A percentile compares a stretch with the other conserved stretches of the same genome.
These are phyloP conservation scores for Eubasilissa regina DNA, from an alignment of 1,140 invertebrate genomes.

Conservation along the genomic window DNA sequence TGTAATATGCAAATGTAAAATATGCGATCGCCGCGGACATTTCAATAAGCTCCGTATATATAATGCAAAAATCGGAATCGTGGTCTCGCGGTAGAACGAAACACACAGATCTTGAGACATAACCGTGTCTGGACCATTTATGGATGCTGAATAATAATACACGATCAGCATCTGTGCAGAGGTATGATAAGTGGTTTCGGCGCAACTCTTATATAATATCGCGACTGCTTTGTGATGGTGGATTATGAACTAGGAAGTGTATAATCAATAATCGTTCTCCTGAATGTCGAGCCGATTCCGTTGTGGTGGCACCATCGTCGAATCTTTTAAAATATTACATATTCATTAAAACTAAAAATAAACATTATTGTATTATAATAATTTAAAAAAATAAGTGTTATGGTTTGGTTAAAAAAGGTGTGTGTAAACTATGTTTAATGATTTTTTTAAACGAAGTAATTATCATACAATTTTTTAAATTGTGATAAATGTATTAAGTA, in stretches of 20 bases:
- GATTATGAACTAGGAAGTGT: neutral
- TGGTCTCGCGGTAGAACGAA: conserved; percentile 30
- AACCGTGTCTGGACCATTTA: conserved; percentile 37
- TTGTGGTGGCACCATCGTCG: no score
- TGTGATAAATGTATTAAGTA: no score
- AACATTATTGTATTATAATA: no score
- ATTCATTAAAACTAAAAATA: no score
- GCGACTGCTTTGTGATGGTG: neutral
- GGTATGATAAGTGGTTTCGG: neutral
- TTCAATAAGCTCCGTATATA: conserved; percentile 49
- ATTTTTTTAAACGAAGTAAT: no score
- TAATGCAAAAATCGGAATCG: conserved; percentile 51
- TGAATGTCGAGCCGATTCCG: neutral
- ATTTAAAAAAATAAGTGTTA: no score
- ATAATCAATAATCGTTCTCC: neutral
- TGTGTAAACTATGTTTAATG: no score
- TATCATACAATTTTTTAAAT: no score
- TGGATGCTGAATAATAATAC: conserved; percentile 38
- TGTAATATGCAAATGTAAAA: conserved; percentile 54
- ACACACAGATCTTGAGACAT: conserved; percentile 24
- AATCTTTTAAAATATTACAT: no score
- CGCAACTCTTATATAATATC: neutral
- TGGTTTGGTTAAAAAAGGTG: no score
- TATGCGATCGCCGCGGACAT: conserved; percentile 49
- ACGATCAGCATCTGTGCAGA: conserved; percentile 32